Conservation (phyloP, 2,113 vertebrate species). For the Mirza zaza region DNA sequence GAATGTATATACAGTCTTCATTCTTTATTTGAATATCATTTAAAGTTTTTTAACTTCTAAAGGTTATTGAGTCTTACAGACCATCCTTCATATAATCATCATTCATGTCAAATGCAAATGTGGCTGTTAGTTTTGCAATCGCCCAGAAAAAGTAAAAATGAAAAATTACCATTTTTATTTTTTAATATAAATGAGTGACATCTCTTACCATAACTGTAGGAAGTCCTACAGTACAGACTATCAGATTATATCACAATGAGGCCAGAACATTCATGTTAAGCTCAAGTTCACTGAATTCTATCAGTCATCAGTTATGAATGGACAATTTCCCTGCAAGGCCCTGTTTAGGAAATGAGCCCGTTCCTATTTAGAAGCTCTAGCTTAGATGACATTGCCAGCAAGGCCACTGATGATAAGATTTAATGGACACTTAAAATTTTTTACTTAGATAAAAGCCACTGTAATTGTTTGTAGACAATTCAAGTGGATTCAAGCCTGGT, state of each 20-base stretch:
- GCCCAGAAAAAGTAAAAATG: constrained; percentile 22
- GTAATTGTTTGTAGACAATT: constrained; percentile 56
- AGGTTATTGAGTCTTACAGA: constrained; percentile 40
- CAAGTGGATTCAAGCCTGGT: constrained; percentile 45
- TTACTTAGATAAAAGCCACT: constrained; percentile 60
- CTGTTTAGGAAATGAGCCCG: constrained; percentile 74
- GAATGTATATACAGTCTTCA: not conserved
- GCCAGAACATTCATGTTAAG: constrained; percentile 60
- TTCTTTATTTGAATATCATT: constrained; percentile 42
- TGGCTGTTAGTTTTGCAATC: constrained; percentile 47
- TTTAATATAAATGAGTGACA: constrained; percentile 67
- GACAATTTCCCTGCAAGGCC: constrained; percentile 5
- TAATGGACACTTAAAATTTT: constrained; percentile 65
- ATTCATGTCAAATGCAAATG: constrained; percentile 49
- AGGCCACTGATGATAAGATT: constrained; percentile 65
- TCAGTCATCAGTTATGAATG: constrained; percentile 69
- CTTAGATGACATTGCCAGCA: constrained; percentile 39
- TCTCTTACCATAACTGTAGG: constrained; percentile 18
- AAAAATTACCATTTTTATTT: constrained; percentile 59
- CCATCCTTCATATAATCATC: constrained; percentile 7
- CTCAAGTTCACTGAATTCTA: constrained; percentile 64
- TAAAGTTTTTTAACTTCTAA: constrained; percentile 50
- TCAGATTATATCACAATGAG: constrained; percentile 40
- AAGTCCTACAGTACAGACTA: not conserved
- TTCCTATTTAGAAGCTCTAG: constrained; percentile 48